Percentiles rank a stretch among this genome's conserved stretches.
These are phyloP conservation scores for Thalassaphorura encarpata DNA, from an alignment of 1,140 invertebrate species.

Conservation along the genomic window DNA sequence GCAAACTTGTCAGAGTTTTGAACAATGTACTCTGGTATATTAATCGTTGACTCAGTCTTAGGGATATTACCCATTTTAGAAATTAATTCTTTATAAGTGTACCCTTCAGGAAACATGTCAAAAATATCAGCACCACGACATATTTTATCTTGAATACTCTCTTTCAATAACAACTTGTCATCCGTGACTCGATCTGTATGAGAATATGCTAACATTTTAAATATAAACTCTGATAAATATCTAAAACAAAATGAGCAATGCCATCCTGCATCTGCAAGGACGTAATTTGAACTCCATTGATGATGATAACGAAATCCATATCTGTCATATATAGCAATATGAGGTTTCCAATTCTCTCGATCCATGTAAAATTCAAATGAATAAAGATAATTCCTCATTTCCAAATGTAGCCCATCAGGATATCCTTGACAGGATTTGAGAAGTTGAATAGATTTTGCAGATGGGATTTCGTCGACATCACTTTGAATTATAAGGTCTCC, in stretches of 20 bases:
- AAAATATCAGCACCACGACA: slow-evolving; percentile 10
- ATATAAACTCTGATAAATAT: slow-evolving; percentile 15
- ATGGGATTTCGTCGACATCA: slow-evolving; percentile 17
- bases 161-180: background rate
- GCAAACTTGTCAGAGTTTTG: background rate
- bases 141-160: slow-evolving; percentile 9
- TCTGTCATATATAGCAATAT: slow-evolving; percentile 11
- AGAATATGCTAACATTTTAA: slow-evolving; percentile 16
- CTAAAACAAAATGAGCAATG: slow-evolving; percentile 18
- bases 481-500: slow-evolving; percentile 8
- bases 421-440: slow-evolving; percentile 1
- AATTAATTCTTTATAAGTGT: slow-evolving; percentile 8
- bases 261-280: slow-evolving; percentile 12
- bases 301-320: slow-evolving; percentile 1
- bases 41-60: background rate
- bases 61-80: slow-evolving; percentile 1
- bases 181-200: slow-evolving; percentile 3
- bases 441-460: background rate
- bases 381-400: slow-evolving; percentile 14
- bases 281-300: background rate
- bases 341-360: slow-evolving; percentile 14
- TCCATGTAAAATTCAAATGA: slow-evolving; percentile 13
- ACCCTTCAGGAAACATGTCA: slow-evolving; percentile 14
- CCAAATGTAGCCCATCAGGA: slow-evolving; percentile 9
- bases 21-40: background rate